Evolutionary conservation across 2,797 vertebrate species (phyloP).

Genomic region (Poeciliopsis presidionis): DNA sequence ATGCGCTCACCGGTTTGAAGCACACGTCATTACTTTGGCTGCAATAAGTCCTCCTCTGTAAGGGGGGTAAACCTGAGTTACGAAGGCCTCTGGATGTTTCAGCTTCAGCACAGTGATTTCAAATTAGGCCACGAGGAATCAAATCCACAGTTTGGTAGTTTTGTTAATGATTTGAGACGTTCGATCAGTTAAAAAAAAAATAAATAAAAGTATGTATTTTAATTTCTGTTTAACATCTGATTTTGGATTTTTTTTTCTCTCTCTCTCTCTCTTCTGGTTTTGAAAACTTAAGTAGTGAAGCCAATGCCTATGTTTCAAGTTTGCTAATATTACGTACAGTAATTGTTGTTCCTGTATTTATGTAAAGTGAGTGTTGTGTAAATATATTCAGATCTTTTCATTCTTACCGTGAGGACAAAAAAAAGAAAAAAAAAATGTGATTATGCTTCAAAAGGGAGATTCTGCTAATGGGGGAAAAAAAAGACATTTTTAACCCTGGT

Average conservation of each 20-base stretch:
- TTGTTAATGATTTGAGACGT: constrained; percentile 68
- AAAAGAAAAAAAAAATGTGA: constrained; percentile 85
- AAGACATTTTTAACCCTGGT: constrained; percentile 86
- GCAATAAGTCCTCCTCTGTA: constrained; percentile 66
- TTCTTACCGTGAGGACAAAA: constrained; percentile 83
- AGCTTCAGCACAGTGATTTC: constrained; percentile 53
- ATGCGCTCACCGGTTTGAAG: constrained; percentile 65
- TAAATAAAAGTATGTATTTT: constrained; percentile 46
- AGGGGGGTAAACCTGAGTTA: constrained; percentile 46
- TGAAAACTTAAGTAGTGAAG: constrained; percentile 91
- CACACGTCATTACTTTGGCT: constrained; percentile 66
- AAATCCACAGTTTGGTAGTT: constrained; percentile 52
- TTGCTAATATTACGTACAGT: constrained; percentile 95
- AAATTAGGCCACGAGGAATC: constrained; percentile 55
- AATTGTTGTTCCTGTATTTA: constrained; percentile 99
- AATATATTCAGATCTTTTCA: constrained; percentile 98
- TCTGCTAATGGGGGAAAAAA: constrained; percentile 87
- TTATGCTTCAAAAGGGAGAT: constrained; percentile 92
- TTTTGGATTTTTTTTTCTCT: constrained; percentile 67
- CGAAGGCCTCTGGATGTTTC: constrained; percentile 53
- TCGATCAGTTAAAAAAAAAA: constrained; percentile 71
- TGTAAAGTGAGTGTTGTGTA: constrained; percentile 99
- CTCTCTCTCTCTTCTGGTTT: constrained; percentile 54
- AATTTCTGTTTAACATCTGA: constrained; percentile 77
- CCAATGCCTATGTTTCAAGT: constrained; percentile 93